These are phyloP conservation scores for Botia almorhae DNA, from an alignment of 2,797 vertebrate species.

Conservation along the genomic window DNA sequence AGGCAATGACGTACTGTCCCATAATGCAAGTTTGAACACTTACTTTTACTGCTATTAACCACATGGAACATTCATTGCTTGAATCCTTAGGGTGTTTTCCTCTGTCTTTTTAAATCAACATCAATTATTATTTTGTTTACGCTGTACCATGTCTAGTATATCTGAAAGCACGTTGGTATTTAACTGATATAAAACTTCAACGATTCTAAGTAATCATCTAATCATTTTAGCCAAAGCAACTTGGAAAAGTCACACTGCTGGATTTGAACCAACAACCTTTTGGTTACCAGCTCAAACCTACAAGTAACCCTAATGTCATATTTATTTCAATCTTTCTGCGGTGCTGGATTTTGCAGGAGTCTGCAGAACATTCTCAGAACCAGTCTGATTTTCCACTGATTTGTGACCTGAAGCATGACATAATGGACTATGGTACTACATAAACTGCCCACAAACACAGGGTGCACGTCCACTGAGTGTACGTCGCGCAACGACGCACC, in stretches of 20 bases:
- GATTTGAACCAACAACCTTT: not conserved
- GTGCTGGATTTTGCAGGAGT: not conserved
- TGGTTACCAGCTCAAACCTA: not conserved
- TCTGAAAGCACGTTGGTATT: not conserved
- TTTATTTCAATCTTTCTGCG: not conserved
- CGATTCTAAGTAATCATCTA: not conserved
- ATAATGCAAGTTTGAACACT: constrained; percentile 27
- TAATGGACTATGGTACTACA: not conserved
- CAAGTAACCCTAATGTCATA: not conserved
- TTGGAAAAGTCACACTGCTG: too few relatives aligned
- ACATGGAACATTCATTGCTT: constrained; percentile 17
- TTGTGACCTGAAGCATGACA: too few relatives aligned
- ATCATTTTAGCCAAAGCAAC: not conserved
- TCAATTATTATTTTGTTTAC: not conserved
- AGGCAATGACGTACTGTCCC: constrained; percentile 34
- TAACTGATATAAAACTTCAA: not conserved
- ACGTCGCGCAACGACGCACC: not conserved
- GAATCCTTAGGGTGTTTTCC: not conserved
- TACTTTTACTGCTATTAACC: constrained; percentile 30
- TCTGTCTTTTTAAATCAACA: not conserved
- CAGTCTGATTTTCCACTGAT: not conserved
- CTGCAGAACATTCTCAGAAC: not conserved
- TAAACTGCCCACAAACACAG: constrained; percentile 8
- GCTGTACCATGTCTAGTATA: not conserved
- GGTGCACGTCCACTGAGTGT: not conserved